Base-by-base conservation (phyloP, 2,888 invertebrate species). In the Lathronympha strigana region DNA sequence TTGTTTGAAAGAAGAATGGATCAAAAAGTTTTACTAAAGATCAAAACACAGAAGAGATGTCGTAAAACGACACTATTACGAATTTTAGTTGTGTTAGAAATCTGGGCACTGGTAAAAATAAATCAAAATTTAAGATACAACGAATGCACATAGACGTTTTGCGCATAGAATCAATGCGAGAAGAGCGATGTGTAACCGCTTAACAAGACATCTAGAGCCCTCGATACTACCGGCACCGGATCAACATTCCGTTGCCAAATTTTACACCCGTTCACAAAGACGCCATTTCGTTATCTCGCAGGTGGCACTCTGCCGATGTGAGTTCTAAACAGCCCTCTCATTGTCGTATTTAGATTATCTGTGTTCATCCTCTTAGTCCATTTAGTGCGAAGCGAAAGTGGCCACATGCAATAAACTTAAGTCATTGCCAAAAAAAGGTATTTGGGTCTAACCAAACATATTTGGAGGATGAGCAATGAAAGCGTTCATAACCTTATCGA, bases 311-410 rank as follows among this genome's bases (percentile, higher is more conserved):
- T 77, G 78, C 82, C 82, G 89, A 89, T 90, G 88, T 82, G 86
- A 88, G 84, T 80, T 80, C 76, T 78, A 79, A 79, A 80, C 84
- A 82, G 77, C 83, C 83, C 80, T 83, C 73, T 89, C 81, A 90
- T 92, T 92, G 91, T 92, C 86, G 83, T 88, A 85, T 90, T 89
- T 88, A 88, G 90, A 90, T 90, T 92, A 89, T 90, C 88, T 90
- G 84, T 88, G 86, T 81, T 88, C 87, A 87, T 85, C 87, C 84
- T 82, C 82, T 78, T 86, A 88, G 89, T 90, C 87, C 86, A 83
- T 89, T 90, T 88, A 87, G 83, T 80, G 79, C 80, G 79, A 80
- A 84, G 83, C 84, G 78, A 81, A 79, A 82, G 79, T 77, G 78
- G 77, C 67, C 61, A 64, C 61, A 67, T 67, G 66, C 67, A 67